Conservation (phyloP, 2,888 invertebrate species). For the Didymodactylos carnosus region DNA sequence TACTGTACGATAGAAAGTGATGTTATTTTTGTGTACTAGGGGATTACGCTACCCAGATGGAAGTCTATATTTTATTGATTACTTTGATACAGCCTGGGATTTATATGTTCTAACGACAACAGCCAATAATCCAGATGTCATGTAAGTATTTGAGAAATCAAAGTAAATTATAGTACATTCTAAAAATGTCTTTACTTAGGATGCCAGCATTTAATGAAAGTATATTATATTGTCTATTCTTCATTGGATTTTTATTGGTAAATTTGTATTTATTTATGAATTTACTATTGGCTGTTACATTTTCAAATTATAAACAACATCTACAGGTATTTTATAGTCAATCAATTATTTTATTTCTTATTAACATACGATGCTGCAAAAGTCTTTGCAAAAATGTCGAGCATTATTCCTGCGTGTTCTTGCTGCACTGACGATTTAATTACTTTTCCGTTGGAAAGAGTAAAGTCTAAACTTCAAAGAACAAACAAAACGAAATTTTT, state of each 20-base stretch:
- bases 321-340: constrained; percentile 39
- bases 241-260: constrained; percentile 33
- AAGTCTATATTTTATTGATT: constrained; percentile 32
- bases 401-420: no score
- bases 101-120: constrained; percentile 38
- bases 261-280: constrained; percentile 42
- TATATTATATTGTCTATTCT: constrained; percentile 34
- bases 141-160: constrained; percentile 23
- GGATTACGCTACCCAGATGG: constrained; percentile 29
- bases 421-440: no score
- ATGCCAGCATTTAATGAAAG: constrained; percentile 36
- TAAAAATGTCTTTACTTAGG: constrained; percentile 22
- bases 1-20: background rate
- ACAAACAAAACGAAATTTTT: no score
- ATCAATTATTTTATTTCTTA: no score
- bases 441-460: no score
- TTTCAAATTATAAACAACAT: constrained; percentile 80
- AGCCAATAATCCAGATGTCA: constrained; percentile 38
- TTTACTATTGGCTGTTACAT: constrained; percentile 87
- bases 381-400: no score
- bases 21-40: constrained; percentile 17
- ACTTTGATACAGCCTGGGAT: constrained; percentile 35
- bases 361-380: no score
- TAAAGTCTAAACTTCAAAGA: no score
- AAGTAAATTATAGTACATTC: background rate